A percentile compares a stretch with the other conserved stretches of the same genome.
These are phyloP conservation scores for Armadillidium nasatum DNA, from an alignment of 1,140 invertebrate genomes.

Conservation along the genomic window DNA sequence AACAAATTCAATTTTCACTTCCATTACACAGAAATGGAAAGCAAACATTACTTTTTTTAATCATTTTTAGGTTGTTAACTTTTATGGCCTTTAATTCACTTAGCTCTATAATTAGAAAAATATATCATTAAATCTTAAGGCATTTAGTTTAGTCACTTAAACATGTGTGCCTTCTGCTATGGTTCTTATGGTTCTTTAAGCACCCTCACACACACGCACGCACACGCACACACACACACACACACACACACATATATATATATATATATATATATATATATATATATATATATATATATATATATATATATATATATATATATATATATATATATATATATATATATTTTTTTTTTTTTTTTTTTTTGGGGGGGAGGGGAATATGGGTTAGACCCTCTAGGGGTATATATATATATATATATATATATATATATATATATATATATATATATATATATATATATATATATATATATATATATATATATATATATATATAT, in stretches of 20 bases:
- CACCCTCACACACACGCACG: not conserved
- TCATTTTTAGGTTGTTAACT: not conserved
- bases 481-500: too few relatives aligned
- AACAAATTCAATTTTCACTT: slow-evolving; percentile 1
- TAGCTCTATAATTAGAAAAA: slow-evolving; percentile 2
- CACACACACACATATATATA: not conserved
- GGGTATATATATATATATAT: slow-evolving; percentile 1
- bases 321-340: too few relatives aligned
- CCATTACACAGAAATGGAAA: not conserved
- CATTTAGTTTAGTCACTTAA: too few relatives aligned
- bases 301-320: too few relatives aligned
- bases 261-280: slow-evolving; percentile 2
- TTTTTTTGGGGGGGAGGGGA: too few relatives aligned
- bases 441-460: not conserved
- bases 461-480: too few relatives aligned
- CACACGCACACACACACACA: not conserved
- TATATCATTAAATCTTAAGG: not conserved
- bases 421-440: slow-evolving; percentile 6
- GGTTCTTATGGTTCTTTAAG: not conserved
- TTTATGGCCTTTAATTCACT: not conserved
- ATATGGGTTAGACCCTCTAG: not conserved
- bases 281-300: slow-evolving; percentile 6
- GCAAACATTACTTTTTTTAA: not conserved
- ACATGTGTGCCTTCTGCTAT: not conserved
- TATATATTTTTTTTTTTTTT: not conserved